Conservation (phyloP, 2,797 vertebrate species). For the Protonibea diacanthus region DNA sequence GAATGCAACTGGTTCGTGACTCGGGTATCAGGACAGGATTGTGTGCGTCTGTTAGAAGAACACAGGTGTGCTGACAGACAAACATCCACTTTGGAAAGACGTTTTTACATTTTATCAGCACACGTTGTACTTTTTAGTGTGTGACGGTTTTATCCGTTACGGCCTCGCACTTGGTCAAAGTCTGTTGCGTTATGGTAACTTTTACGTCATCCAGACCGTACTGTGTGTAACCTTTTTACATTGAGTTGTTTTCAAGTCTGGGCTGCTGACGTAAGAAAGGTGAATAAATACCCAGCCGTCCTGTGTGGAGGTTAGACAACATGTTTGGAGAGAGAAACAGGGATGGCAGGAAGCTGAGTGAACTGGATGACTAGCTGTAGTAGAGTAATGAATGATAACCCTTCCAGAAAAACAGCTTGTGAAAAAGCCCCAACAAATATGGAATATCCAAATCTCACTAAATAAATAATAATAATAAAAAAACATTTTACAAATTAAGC, state of each 20-base stretch:
- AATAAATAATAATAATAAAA: too few relatives aligned
- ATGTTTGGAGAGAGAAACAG: not conserved
- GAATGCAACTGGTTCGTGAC: conserved; percentile 21
- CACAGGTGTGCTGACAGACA: not conserved
- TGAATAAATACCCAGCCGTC: conserved; percentile 8
- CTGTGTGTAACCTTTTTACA: conserved; percentile 10
- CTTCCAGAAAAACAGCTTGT: not conserved
- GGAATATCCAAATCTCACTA: not conserved
- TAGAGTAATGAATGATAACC: not conserved
- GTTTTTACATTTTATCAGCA: conserved; percentile 8
- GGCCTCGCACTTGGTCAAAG: conserved; percentile 33
- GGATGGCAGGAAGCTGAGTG: not conserved
- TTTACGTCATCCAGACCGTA: conserved; percentile 18
- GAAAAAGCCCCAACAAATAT: not conserved
- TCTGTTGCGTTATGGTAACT: not conserved
- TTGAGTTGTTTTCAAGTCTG: not conserved
- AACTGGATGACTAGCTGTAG: not conserved
- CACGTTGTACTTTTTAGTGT: not conserved
- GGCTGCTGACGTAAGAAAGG: conserved; percentile 30
- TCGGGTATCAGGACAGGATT: not conserved
- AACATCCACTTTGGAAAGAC: not conserved
- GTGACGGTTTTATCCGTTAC: not conserved
- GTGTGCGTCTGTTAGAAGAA: not conserved
- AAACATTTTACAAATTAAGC: too few relatives aligned
- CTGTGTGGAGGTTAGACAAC: not conserved